Percentiles rank a stretch among this genome's conserved stretches.
Evolutionary conservation across 2,797 vertebrate genomes (phyloP).

Genomic region (Varecia variegata): DNA sequence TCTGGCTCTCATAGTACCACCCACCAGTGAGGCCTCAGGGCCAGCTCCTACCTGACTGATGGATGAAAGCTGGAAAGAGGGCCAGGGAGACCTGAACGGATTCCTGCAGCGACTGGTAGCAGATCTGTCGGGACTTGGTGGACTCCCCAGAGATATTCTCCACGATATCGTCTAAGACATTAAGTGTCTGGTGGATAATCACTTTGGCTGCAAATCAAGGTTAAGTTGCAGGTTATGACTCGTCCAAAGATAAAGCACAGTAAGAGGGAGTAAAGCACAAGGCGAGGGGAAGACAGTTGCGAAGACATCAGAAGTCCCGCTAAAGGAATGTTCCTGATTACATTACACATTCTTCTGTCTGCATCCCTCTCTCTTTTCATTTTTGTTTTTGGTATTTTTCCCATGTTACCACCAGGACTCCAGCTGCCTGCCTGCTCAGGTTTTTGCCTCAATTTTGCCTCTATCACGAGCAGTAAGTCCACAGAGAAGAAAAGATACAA

Average conservation of each 20-base stretch:
- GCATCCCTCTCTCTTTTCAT: too few relatives aligned
- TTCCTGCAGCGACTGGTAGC: slow-evolving; percentile 98
- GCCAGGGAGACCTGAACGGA: slow-evolving; percentile 96
- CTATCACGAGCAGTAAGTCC: background rate
- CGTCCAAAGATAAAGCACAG: background rate
- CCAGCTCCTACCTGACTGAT: slow-evolving; percentile 92
- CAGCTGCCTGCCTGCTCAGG: background rate
- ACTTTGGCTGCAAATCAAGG: slow-evolving; percentile 90
- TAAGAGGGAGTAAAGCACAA: background rate
- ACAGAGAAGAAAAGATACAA: background rate
- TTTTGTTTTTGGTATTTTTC: too few relatives aligned
- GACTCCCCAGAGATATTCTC: slow-evolving; percentile 96
- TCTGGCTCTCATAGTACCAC: background rate
- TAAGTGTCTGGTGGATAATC: slow-evolving; percentile 94
- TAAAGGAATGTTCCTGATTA: background rate
- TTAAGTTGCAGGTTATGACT: background rate
- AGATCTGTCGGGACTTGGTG: slow-evolving; percentile 98
- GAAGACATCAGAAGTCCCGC: background rate
- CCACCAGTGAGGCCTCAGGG: slow-evolving; percentile 56
- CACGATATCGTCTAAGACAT: slow-evolving; percentile 94
- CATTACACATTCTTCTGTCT: background rate
- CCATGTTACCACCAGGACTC: background rate
- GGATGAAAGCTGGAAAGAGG: slow-evolving; percentile 97
- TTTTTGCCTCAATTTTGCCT: background rate
- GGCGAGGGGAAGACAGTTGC: background rate